These are phyloP conservation scores for Eledona agricola DNA, from an alignment of 2,888 invertebrate species.

Conservation along the genomic window DNA sequence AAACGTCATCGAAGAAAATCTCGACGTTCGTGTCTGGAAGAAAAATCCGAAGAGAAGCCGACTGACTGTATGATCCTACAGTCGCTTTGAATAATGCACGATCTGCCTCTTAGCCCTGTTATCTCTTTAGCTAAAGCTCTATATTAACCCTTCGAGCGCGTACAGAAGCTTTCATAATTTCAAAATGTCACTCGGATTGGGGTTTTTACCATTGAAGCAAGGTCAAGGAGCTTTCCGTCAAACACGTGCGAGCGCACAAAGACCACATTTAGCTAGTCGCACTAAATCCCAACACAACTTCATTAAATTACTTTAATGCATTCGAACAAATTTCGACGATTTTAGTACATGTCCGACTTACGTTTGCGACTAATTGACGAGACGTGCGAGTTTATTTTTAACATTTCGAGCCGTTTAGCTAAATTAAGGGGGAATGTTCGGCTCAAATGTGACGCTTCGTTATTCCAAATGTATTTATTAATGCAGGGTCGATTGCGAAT, in stretches of 20 bases:
- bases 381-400: no score
- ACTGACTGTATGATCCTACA: slow-evolving; percentile 39
- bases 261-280: slow-evolving; percentile 13
- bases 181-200: slow-evolving; percentile 27
- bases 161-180: slow-evolving; percentile 40
- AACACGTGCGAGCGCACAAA: slow-evolving; percentile 24
- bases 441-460: no score
- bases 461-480: no score
- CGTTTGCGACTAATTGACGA: no score
- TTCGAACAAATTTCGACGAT: no score
- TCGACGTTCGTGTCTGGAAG: slow-evolving; percentile 44
- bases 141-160: slow-evolving; percentile 37
- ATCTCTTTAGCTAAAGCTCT: slow-evolving; percentile 47
- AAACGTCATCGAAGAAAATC: slow-evolving; percentile 52
- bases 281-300: no score
- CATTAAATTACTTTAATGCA: no score
- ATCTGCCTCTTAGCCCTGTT: slow-evolving; percentile 44
- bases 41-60: slow-evolving; percentile 45
- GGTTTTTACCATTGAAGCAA: slow-evolving; percentile 33
- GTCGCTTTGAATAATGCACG: slow-evolving; percentile 46
- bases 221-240: slow-evolving; percentile 38
- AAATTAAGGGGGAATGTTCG: no score
- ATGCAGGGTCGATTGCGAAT: no score
- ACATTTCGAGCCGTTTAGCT: no score
- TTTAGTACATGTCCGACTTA: no score